Evolutionary conservation across 2,113 vertebrate genomes (phyloP), one percentile per base, ranked within the genome.

Genomic region (Ia io): DNA sequence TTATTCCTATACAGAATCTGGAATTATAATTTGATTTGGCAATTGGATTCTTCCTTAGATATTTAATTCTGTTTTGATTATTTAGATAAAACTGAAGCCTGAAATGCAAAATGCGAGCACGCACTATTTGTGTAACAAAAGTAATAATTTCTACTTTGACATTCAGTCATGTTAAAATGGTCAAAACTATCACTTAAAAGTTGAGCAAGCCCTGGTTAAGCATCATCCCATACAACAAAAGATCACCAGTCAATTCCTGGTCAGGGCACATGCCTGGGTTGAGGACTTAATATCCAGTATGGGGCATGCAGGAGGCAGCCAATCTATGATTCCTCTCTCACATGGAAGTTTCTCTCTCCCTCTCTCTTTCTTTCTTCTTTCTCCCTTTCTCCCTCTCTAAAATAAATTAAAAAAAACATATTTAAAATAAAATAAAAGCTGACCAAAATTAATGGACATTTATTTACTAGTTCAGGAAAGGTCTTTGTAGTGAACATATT

Each of bases 21-120:
- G 3, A 88, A 70, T 73, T 63, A 28, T 84, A 53, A 49, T 93
- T 98, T 97, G 18, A 44, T 49, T 44, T 89, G 67, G 28, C 63
- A 95, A 76, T 65, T 82, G 56, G 56, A 84, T 90, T 95, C 83
- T 94, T 67, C 42, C 35, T 65, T 85, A 37, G 25, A 47, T 91
- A 28, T 88, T 84, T 90, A 73, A 65, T 87, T 93, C 70, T 74
- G 20, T 84, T 94, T 88, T 79, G 61, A 56, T 65, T 94, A 63
- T 65, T 78, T 79, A 92, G 47, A 30, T 92, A 79, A 83, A 86
- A 94, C 47, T 56, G 44, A 90, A 90, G 42, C 63, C n/a, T 65
- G 78, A 74, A 25, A 9, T 71, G 6, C 32, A 67, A 88, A 74
- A 67, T 90, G 49, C 14, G 69, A 86, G 37, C 40, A 87, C 2